Evolutionary conservation across 2,797 vertebrate species (phyloP), one percentile per base, ranked within the genome.

Genomic region (Phalloptychus januarius): DNA sequence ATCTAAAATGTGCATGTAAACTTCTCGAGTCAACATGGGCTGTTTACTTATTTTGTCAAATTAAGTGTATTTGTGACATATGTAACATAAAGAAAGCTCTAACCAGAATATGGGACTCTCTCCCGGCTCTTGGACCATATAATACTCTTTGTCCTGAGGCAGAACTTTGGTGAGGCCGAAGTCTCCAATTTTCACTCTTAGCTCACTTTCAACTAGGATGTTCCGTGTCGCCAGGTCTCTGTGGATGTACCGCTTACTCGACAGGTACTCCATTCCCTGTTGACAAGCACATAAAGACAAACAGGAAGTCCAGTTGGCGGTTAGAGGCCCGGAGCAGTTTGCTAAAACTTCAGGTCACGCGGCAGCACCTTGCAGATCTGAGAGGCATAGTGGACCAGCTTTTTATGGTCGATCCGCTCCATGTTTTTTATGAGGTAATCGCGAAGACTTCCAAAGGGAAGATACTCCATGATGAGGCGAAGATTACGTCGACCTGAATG

Each of bases 41-140:
- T 50, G 28, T 36, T 5, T 70, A 16, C 44, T 18, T 23, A 50
- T 18, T 33, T 5, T 20, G 33, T 50, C 71, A 50, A 23, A 23
- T 38, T 7, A 46, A 46, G 42, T 52, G 18, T 15, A 13, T 18
- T 28, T 25, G 63, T 67, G 36, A 11, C 18, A 5, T 42, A 67
- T 40, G 7, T 25, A 69, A 1, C 7, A 48, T 8, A 31, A 10
- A 71, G 44, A 18, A 7, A 1, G 16, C 12, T 25, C 96, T 95
- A 85, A 99, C 98, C 98, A 99, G 95, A 99, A 99, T 89, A 99
- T 99, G 80, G 98, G 98, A 85, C 98, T 99, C 93, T 99, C 98
- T 75, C 98, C 98, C 5, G 98, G 98, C 87, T 99, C 97, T 86
- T 97, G 97, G 18, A 99, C 98, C 93, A 98, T 99, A 94, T 99